Percentiles rank a stretch among this genome's conserved stretches.
These are phyloP conservation scores for Mylabris phalerata DNA, from an alignment of 1,140 invertebrate genomes.

Conservation along the genomic window DNA sequence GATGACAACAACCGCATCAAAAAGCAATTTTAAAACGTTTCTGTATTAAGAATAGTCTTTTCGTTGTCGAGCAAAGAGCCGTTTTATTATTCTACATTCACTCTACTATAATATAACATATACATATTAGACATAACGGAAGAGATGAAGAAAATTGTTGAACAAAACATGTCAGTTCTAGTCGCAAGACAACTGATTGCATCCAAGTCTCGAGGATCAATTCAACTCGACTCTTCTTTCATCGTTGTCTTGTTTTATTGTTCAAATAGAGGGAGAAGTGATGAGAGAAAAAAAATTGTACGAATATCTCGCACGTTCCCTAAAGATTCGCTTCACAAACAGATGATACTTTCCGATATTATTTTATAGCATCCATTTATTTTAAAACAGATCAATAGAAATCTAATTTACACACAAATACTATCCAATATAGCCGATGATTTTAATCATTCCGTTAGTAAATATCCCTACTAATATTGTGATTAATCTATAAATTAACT, in stretches of 20 bases:
- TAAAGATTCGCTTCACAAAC: too few relatives aligned
- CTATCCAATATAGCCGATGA: too few relatives aligned
- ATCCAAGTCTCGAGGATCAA: conserved; percentile 16
- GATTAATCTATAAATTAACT: too few relatives aligned
- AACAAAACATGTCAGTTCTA: conserved; percentile 22
- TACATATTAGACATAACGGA: too few relatives aligned
- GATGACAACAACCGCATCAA: conserved; percentile 22
- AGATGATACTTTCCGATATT: too few relatives aligned
- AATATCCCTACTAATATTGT: too few relatives aligned
- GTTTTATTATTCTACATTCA: conserved; percentile 19
- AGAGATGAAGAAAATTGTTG: conserved; percentile 14
- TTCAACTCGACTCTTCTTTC: conserved; percentile 21
- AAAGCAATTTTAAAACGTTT: conserved; percentile 27
- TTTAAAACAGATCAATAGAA: too few relatives aligned
- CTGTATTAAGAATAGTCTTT: conserved; percentile 18
- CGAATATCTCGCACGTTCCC: not conserved
- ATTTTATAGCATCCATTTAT: too few relatives aligned
- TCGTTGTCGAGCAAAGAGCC: conserved; percentile 7
- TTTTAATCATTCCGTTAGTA: too few relatives aligned
- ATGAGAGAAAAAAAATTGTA: not conserved
- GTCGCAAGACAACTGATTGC: conserved; percentile 13
- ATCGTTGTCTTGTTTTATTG: not conserved
- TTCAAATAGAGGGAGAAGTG: not conserved
- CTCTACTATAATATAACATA: not conserved
- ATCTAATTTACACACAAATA: too few relatives aligned